Evolutionary conservation across 2,113 vertebrate genomes (phyloP), one percentile per base, ranked within the genome.

Genomic region (Ageneiosus marmoratus): DNA sequence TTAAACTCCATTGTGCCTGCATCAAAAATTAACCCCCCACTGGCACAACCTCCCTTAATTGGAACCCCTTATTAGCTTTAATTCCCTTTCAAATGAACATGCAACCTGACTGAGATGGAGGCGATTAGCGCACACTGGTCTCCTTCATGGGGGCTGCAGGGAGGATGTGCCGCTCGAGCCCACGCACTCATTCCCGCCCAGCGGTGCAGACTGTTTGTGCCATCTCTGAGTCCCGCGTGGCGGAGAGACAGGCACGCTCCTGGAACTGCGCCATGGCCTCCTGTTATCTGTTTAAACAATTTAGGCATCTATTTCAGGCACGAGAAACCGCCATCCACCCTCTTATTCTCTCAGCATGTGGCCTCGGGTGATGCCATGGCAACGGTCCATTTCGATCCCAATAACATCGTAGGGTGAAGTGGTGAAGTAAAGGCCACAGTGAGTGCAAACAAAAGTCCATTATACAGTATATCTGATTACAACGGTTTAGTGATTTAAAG

Each of bases 201-300:
- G 91, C 86, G 70, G 91, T 89, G 83, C 85, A 85, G 89, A 88
- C 86, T 91, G 89, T 88, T 89, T 84, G 87, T 89, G 84, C 90
- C 78, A 87, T 88, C 93, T 90, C 88, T 89, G 89, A 91, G 90
- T 93, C 93, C 91, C 90, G 90, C 90, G 92, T 91, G 92, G 90
- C 88, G 81, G 44, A 70, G 83, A 67, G 75, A 60, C 65, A 89
- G 91, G 91, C 93, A 92, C 81, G 85, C 91, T 93, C 88, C 87
- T 94, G 93, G 92, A 92, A 69, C 83, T 84, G 85, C 75, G 89
- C 92, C 93, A 93, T 88, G 86, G 88, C 90, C 85, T 87, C 87
- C 87, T 83, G 90, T 94, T 94, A 93, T 94, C 91, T 91, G 90
- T 93, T 94, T 92, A 93, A 93, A 92, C 92, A 91, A 93, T 94